These are phyloP conservation scores for Adela reaumurella DNA, from an alignment of 2,888 invertebrate genomes.

Conservation along the genomic window DNA sequence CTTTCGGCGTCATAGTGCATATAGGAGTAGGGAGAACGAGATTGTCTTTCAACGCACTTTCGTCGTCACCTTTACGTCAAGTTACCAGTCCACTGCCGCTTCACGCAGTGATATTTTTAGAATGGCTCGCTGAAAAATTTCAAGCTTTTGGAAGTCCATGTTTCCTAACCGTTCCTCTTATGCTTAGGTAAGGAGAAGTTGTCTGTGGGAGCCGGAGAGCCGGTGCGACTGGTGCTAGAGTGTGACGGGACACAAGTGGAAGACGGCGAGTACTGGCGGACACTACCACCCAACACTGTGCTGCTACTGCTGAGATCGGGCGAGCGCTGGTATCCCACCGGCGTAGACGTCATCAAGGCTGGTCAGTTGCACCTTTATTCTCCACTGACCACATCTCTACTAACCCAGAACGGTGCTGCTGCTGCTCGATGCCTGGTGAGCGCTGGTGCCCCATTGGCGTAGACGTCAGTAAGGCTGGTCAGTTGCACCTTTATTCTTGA, in stretches of 20 bases:
- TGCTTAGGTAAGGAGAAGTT: conserved; percentile 90
- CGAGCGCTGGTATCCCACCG: conserved; percentile 91
- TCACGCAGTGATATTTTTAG: too few relatives aligned
- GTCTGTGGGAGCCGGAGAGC: conserved; percentile 81
- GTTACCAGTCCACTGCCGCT: too few relatives aligned
- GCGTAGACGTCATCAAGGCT: conserved; percentile 92
- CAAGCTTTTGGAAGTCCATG: too few relatives aligned
- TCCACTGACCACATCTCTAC: not conserved
- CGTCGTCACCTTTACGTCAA: too few relatives aligned
- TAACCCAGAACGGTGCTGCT: conserved; percentile 67
- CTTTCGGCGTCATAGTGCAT: too few relatives aligned
- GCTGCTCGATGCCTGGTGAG: conserved; percentile 84
- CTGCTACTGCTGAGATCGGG: conserved; percentile 83
- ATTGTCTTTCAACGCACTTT: too few relatives aligned
- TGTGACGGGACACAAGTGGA: conserved; percentile 96
- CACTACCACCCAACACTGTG: conserved; percentile 87
- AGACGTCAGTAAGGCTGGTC: conserved; percentile 93
- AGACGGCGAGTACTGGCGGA: conserved; percentile 94
- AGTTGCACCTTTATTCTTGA: conserved; percentile 17
- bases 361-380: conserved; percentile 56
- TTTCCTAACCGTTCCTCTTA: too few relatives aligned
- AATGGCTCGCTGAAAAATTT: too few relatives aligned
- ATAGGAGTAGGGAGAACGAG: too few relatives aligned
- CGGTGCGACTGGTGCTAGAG: conserved; percentile 87
- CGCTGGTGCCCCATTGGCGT: conserved; percentile 92